phyloP scores from a whole-genome alignment of 2,797 vertebrate genomes.

The Carcharodon carcharias region DNA sequence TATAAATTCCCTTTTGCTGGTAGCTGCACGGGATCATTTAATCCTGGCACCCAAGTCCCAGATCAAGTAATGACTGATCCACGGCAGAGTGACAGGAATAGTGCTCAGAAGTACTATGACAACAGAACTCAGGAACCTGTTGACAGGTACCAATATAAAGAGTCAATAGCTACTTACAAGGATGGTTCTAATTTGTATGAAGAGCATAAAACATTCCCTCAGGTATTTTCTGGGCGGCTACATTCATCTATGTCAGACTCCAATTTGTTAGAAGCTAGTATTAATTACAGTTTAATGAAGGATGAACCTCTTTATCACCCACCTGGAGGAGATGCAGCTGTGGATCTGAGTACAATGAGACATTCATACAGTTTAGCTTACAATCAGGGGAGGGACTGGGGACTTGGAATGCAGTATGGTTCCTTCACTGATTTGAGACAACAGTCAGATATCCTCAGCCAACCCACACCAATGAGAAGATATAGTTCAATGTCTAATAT shows the following conservation, averaged over 20 bases:
- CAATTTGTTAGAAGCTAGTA: slow-evolving; percentile 75
- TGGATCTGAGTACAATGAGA: slow-evolving; percentile 85
- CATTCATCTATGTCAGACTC: slow-evolving; percentile 94
- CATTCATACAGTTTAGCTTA: slow-evolving; percentile 73
- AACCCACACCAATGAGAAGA: slow-evolving; percentile 79
- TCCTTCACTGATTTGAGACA: slow-evolving; percentile 93
- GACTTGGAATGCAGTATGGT: slow-evolving; percentile 86
- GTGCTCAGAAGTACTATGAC: slow-evolving; percentile 59
- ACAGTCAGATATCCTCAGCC: slow-evolving; percentile 70
- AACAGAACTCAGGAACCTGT: slow-evolving; percentile 64
- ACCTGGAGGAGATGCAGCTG: slow-evolving; percentile 64
- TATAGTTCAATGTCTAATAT: slow-evolving; percentile 95
- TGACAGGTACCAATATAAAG: slow-evolving; percentile 68
- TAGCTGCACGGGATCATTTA: slow-evolving; percentile 79
- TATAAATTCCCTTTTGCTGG: slow-evolving; percentile 92
- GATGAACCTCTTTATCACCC: slow-evolving; percentile 68
- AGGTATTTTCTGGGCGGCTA: slow-evolving; percentile 66
- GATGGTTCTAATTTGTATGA: slow-evolving; percentile 51
- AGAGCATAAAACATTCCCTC: slow-evolving; percentile 67
- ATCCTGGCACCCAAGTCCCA: slow-evolving; percentile 67
- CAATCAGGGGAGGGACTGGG: slow-evolving; percentile 69
- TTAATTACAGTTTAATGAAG: slow-evolving; percentile 72
- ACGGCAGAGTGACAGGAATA: slow-evolving; percentile 54
- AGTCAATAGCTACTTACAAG: slow-evolving; percentile 53
- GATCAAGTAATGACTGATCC: slow-evolving; percentile 67